Percentiles rank a stretch among this genome's conserved stretches.
phyloP scores from a whole-genome alignment of 2,888 invertebrate genomes.

The Chrysomela aeneicollis region DNA sequence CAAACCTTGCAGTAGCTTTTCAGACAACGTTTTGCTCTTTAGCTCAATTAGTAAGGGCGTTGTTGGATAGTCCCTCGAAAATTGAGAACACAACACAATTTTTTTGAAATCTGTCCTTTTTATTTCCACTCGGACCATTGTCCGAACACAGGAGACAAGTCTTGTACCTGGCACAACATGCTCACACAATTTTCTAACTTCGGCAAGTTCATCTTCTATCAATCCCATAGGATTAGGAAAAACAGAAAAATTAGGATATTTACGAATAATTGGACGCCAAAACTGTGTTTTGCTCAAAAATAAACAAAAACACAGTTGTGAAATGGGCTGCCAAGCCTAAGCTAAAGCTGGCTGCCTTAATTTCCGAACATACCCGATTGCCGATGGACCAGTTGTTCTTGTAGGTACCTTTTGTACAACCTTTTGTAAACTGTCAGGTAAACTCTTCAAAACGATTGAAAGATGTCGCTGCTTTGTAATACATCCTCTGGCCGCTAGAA shows the following conservation, averaged over 20 bases:
- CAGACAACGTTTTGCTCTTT: slow-evolving; percentile 73
- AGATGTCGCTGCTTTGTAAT: too few species aligned
- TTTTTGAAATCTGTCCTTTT: slow-evolving; percentile 70
- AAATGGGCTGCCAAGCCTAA: too few species aligned
- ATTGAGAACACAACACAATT: slow-evolving; percentile 71
- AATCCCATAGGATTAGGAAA: slow-evolving; percentile 64
- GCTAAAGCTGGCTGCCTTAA: too few species aligned
- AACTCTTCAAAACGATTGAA: too few species aligned
- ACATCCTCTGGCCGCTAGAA: too few species aligned
- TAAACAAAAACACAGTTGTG: too few species aligned
- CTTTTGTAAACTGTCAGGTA: too few species aligned
- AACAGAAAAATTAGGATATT: background rate
- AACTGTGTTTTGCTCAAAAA: too few species aligned
- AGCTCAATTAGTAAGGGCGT: slow-evolving; percentile 70
- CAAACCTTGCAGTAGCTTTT: slow-evolving; percentile 69
- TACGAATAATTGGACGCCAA: background rate
- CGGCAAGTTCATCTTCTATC: slow-evolving; percentile 71
- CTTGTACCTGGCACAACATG: slow-evolving; percentile 68
- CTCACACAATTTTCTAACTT: slow-evolving; percentile 70
- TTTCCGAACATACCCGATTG: too few species aligned
- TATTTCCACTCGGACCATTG: slow-evolving; percentile 74
- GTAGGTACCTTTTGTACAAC: too few species aligned
- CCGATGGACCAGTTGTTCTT: too few species aligned
- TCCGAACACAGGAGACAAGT: slow-evolving; percentile 71
- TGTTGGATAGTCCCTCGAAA: slow-evolving; percentile 71